Evolutionary conservation across 2,888 invertebrate genomes (phyloP), one percentile per base, ranked within the genome.

Genomic region (Cosmia pyralina): DNA sequence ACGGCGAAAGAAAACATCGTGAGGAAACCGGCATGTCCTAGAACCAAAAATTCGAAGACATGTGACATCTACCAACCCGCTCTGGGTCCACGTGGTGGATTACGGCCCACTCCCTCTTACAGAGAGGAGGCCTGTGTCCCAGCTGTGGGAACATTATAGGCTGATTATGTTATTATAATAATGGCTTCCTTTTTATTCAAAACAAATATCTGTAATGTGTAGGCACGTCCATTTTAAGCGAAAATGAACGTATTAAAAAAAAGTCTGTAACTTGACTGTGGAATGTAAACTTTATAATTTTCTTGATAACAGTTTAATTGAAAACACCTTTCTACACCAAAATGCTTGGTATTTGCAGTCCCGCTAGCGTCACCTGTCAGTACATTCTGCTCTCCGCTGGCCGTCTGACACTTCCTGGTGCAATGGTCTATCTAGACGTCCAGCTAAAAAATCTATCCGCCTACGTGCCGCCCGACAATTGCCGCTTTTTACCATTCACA

Each of bases 321-420:
- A 44, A 11, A 59, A 66, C 13, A 11, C 22, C 6, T 70, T 70
- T 79, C 15, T 34, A 41, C 15, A 46, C 63, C 66, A 28, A 79
- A 75, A 67, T 52, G 44, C 67, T 46, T 46, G 75, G 75, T 74
- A 69, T 74, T 83, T 66, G 53, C 62, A 17, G 58, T 77, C 63
- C 81, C 81, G 81, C 84, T 84, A 81, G 76, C 60, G 34, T 69
- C 71, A 52, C 41, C 69, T 57, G 64, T 44, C 57, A 53, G 48
- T 63, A 67, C 59, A 70, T 58, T 65, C 44, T 81, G 44, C 72
- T 74, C 79, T 66, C 55, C 48, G 60, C 52, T 72, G 71, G 53
- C 64, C 58, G 66, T 13, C 75, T 44, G 52, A 48, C 67, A 86
- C 82, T 88, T 88, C 88, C 88, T 81, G 87, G 89, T 83, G 87